phyloP scores from a whole-genome alignment of 2,888 invertebrate genomes.

The Digitonthophagus gazella region DNA sequence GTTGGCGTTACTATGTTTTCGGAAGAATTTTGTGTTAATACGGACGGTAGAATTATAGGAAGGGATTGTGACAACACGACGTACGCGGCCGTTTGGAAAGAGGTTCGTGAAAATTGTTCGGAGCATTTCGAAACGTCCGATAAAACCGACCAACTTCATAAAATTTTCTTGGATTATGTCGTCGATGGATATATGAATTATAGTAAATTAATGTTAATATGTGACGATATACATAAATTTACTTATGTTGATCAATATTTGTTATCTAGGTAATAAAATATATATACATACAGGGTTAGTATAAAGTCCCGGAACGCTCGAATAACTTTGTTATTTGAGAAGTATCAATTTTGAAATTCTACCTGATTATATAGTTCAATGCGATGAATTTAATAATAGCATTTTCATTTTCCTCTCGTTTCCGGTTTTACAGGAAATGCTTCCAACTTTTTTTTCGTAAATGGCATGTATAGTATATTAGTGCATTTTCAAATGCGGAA shows the following conservation, averaged over 20 bases:
- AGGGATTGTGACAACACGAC: constrained; percentile 20
- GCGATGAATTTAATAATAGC: too few species aligned
- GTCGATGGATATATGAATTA: constrained; percentile 13
- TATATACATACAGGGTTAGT: too few species aligned
- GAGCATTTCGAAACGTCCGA: constrained; percentile 15
- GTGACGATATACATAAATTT: constrained; percentile 6
- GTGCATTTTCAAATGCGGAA: too few species aligned
- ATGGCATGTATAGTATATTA: too few species aligned
- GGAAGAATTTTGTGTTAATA: constrained; percentile 21
- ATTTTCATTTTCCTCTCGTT: too few species aligned
- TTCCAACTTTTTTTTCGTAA: too few species aligned
- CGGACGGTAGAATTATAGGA: constrained; percentile 3
- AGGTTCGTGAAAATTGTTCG: constrained; percentile 20
- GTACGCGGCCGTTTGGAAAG: constrained; percentile 11
- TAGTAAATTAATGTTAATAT: background rate
- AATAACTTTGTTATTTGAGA: too few species aligned
- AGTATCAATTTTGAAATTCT: too few species aligned
- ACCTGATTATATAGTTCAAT: too few species aligned
- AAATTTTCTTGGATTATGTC: constrained; percentile 10
- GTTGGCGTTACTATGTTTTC: constrained; percentile 12
- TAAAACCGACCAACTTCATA: constrained; percentile 19
- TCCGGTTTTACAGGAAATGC: too few species aligned
- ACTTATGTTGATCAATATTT: constrained; percentile 21
- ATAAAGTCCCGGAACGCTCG: too few species aligned
- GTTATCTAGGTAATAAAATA: constrained; percentile 17